These are phyloP conservation scores for Diplodus puntazzo DNA, from an alignment of 2,797 vertebrate species.

Conservation along the genomic window DNA sequence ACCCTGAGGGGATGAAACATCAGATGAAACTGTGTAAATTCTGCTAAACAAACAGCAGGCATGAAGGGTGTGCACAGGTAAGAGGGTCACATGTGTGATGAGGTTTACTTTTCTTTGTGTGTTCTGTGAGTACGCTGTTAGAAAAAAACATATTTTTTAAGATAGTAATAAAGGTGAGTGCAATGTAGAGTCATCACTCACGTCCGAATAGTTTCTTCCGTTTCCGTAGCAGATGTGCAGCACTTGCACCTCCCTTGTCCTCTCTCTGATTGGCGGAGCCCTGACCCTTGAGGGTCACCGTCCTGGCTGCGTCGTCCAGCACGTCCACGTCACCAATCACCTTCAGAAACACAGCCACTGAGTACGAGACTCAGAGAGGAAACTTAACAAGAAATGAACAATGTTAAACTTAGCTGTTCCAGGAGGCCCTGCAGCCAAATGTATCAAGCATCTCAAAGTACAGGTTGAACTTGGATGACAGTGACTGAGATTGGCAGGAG, in stretches of 20 bases:
- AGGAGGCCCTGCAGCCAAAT: constrained; percentile 22
- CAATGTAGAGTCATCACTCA: constrained; percentile 63
- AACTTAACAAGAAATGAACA: constrained; percentile 34
- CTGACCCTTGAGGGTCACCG: constrained; percentile 56
- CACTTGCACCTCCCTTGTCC: constrained; percentile 51
- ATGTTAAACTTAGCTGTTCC: constrained; percentile 47
- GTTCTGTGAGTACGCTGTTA: background rate
- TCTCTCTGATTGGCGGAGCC: constrained; percentile 63
- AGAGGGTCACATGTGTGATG: constrained; percentile 19
- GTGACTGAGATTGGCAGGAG: constrained; percentile 64
- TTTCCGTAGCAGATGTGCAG: constrained; percentile 72
- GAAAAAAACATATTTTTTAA: background rate
- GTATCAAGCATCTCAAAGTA: constrained; percentile 59
- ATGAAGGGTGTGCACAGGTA: constrained; percentile 27
- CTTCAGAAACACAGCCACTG: constrained; percentile 72
- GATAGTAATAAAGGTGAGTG: background rate
- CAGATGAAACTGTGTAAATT: constrained; percentile 47
- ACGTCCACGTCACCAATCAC: constrained; percentile 85
- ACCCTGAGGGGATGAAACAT: constrained; percentile 73
- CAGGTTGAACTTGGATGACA: constrained; percentile 67
- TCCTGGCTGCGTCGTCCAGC: constrained; percentile 55
- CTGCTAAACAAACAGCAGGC: constrained; percentile 48
- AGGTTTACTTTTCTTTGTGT: constrained; percentile 2
- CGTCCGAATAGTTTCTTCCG: constrained; percentile 79
- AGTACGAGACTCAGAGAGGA: constrained; percentile 1